phyloP scores from a whole-genome alignment of 2,888 invertebrate species.

The Lobophora halterata region DNA sequence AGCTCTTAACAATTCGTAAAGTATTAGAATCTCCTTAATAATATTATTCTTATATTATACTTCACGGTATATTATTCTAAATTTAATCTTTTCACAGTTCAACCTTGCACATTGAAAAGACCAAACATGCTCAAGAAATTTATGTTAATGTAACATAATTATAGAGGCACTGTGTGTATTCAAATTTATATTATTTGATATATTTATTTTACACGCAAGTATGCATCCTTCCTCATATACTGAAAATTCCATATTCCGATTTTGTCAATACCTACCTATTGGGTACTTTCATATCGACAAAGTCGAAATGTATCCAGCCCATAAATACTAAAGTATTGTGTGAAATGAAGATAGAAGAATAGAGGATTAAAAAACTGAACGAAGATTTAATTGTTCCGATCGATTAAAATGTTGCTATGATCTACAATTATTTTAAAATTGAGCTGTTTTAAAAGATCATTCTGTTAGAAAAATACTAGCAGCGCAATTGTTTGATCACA shows the following conservation, averaged over 20 bases:
- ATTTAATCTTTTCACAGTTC: conserved; percentile 67
- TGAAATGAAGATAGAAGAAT: conserved; percentile 4
- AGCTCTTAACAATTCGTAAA: conserved; percentile 52
- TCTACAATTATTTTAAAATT: conserved; percentile 59
- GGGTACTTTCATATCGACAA: conserved; percentile 19
- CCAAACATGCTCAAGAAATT: conserved; percentile 75
- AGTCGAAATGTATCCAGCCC: conserved; percentile 22
- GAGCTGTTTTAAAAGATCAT: conserved; percentile 76
- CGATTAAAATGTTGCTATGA: conserved; percentile 9
- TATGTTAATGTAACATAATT: conserved; percentile 82
- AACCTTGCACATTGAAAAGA: conserved; percentile 61
- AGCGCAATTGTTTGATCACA: conserved; percentile 77
- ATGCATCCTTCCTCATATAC: conserved; percentile 38
- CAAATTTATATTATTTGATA: conserved; percentile 67
- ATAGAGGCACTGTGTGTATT: conserved; percentile 82
- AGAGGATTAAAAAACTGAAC: conserved; percentile 7
- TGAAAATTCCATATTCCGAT: conserved; percentile 37
- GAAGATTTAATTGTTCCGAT: conserved; percentile 3
- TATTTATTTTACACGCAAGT: conserved; percentile 59
- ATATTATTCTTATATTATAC: conserved; percentile 62
- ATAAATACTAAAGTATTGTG: conserved; percentile 10
- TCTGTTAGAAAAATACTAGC: conserved; percentile 78
- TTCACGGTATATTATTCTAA: conserved; percentile 70
- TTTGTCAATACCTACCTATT: conserved; percentile 21
- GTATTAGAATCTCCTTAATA: conserved; percentile 59